Conservation (phyloP, 2,797 vertebrate species). For the Zenarchopterus dispar region DNA sequence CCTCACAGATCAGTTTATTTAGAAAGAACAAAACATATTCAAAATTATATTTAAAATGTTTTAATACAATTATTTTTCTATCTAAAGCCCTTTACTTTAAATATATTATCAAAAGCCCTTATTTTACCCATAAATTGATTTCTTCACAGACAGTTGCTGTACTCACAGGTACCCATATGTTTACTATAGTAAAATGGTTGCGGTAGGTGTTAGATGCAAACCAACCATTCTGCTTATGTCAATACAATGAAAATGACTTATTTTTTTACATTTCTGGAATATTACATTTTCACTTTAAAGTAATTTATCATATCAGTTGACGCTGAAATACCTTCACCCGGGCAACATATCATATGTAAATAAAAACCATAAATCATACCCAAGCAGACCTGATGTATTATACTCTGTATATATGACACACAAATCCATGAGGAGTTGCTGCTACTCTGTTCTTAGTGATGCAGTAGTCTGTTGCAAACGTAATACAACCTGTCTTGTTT, state of each 20-base stretch:
- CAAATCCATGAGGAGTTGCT: conserved; percentile 42
- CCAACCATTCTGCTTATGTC: conserved; percentile 51
- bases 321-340: conserved; percentile 42
- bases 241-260: conserved; percentile 54
- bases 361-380: conserved; percentile 63
- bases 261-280: conserved; percentile 62
- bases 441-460: conserved; percentile 42
- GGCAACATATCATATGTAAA: conserved; percentile 62
- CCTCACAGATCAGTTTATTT: conserved; percentile 38
- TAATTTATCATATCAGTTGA: conserved; percentile 45
- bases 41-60: conserved; percentile 15
- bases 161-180: conserved; percentile 30
- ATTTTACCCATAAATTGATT: conserved; percentile 33
- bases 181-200: conserved; percentile 36
- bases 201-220: conserved; percentile 58
- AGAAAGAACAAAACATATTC: conserved; percentile 27
- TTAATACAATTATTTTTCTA: conserved; percentile 74
- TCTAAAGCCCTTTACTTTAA: conserved; percentile 37
- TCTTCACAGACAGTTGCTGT: conserved; percentile 10
- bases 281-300: conserved; percentile 64
- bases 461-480: conserved; percentile 53
- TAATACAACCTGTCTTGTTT: conserved; percentile 46
- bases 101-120: conserved; percentile 24
- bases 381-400: conserved; percentile 71
- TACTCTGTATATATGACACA: conserved; percentile 63